A percentile compares a stretch with the other conserved stretches of the same genome.
Conservation (phyloP, 2,888 invertebrate genomes). For the Torymus tubicola region DNA sequence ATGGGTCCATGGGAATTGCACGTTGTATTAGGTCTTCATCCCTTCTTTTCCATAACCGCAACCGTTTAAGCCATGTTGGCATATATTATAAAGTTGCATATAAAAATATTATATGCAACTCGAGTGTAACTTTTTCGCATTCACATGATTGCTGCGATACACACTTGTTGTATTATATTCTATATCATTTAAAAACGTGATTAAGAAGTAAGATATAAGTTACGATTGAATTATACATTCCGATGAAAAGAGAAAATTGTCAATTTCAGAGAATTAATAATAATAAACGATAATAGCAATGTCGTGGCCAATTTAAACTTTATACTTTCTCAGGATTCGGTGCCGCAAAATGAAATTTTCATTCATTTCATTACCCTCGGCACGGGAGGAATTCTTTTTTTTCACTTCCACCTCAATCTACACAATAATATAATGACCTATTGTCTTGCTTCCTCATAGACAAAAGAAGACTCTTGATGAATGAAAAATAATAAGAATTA, state of each 20-base stretch:
- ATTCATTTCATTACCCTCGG: slow-evolving; percentile 51
- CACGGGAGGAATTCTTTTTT: slow-evolving; percentile 43
- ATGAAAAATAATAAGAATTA: slow-evolving; percentile 54
- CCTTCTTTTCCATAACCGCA: too few relatives aligned
- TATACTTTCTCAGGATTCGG: slow-evolving; percentile 48
- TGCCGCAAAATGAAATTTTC: slow-evolving; percentile 50
- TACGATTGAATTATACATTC: slow-evolving; percentile 38
- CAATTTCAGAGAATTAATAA: slow-evolving; percentile 13
- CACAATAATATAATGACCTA: slow-evolving; percentile 55
- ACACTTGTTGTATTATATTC: too few relatives aligned
- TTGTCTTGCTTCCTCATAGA: slow-evolving; percentile 55
- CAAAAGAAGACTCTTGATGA: slow-evolving; percentile 50
- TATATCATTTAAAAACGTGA: too few relatives aligned
- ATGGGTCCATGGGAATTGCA: too few relatives aligned
- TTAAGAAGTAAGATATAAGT: too few relatives aligned
- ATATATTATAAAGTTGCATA: too few relatives aligned
- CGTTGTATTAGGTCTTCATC: too few relatives aligned
- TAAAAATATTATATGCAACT: too few relatives aligned
- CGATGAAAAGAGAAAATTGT: slow-evolving; percentile 2
- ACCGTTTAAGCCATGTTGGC: too few relatives aligned
- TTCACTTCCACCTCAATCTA: slow-evolving; percentile 53
- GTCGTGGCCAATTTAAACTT: slow-evolving; percentile 33
- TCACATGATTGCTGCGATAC: too few relatives aligned
- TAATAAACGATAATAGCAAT: slow-evolving; percentile 45
- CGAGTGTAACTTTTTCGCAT: too few relatives aligned